Evolutionary conservation across 2,888 invertebrate genomes (phyloP).

Genomic region (Rhogogaster chlorosoma): DNA sequence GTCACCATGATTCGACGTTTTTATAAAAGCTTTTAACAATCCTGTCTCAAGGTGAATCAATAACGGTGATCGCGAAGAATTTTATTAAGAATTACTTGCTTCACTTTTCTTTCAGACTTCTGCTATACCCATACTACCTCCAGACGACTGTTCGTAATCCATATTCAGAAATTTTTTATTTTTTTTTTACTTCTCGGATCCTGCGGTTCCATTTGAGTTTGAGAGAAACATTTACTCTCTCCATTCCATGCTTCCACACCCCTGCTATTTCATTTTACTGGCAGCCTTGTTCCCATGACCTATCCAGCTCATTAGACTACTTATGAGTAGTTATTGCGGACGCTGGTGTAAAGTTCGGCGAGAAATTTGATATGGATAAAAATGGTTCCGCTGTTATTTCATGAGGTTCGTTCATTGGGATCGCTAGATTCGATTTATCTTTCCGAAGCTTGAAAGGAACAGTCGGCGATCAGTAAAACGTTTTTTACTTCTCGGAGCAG

Average conservation of each 20-base stretch:
- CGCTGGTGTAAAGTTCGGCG: background rate
- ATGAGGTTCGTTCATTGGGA: background rate
- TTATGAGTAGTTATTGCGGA: background rate
- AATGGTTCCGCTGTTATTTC: slow-evolving; percentile 9
- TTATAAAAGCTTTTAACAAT: background rate
- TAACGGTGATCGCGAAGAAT: slow-evolving; percentile 11
- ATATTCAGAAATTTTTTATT: background rate
- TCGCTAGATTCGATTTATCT: background rate
- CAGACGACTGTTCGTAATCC: background rate
- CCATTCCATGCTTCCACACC: background rate
- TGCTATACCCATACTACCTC: background rate
- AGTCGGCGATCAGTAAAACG: slow-evolving; percentile 7
- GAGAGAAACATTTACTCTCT: background rate
- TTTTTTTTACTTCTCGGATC: background rate
- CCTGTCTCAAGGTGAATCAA: slow-evolving; percentile 33
- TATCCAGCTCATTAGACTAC: background rate
- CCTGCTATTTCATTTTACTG: slow-evolving; percentile 12
- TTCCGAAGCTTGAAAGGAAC: background rate
- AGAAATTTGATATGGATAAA: slow-evolving; percentile 36
- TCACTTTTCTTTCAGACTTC: background rate
- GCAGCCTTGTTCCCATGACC: slow-evolving; percentile 40
- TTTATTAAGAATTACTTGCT: background rate
- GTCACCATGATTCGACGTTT: slow-evolving; percentile 31
- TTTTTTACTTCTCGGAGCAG: background rate
- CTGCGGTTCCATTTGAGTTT: background rate